Percentiles rank a stretch among this genome's conserved stretches.
Conservation (phyloP, 2,888 invertebrate genomes). For the Poecilus cupreus region DNA sequence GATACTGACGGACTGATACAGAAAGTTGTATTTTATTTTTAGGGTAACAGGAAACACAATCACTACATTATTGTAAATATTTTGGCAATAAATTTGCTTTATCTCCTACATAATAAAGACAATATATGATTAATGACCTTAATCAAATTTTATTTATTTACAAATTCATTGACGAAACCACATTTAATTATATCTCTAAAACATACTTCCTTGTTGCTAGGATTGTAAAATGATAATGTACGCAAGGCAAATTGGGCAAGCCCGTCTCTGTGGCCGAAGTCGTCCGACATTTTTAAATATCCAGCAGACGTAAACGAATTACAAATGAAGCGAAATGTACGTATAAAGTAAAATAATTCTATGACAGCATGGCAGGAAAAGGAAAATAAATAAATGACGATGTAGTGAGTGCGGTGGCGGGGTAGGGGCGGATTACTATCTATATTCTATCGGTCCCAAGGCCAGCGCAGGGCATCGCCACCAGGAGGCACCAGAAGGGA, state of each 20-base stretch:
- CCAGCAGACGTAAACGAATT: slow-evolving; percentile 15
- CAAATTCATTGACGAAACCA: not conserved
- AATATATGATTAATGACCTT: not conserved
- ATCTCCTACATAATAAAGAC: not conserved
- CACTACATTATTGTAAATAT: not conserved
- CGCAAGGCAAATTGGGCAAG: slow-evolving; percentile 10
- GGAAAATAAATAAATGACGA: slow-evolving; percentile 27
- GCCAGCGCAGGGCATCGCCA: slow-evolving; percentile 63
- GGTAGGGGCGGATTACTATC: slow-evolving; percentile 32
- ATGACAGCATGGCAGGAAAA: slow-evolving; percentile 1
- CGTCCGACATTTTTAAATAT: slow-evolving; percentile 45
- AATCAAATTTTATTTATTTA: not conserved
- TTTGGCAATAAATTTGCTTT: not conserved
- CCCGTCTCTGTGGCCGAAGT: not conserved
- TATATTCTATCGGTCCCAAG: slow-evolving; percentile 60
- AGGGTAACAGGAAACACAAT: not conserved
- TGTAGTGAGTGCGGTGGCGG: not conserved
- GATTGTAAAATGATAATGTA: not conserved
- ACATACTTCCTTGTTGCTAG: not conserved
- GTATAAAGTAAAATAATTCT: slow-evolving; percentile 15
- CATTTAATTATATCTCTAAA: too few relatives aligned
- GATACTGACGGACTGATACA: not conserved
- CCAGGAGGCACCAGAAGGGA: slow-evolving; percentile 62
- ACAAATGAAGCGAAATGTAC: slow-evolving; percentile 14
- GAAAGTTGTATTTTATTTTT: not conserved